Evolutionary conservation across 1,140 invertebrate genomes (phyloP), one percentile per base, ranked within the genome.

Genomic region (Papilio aristodemus): DNA sequence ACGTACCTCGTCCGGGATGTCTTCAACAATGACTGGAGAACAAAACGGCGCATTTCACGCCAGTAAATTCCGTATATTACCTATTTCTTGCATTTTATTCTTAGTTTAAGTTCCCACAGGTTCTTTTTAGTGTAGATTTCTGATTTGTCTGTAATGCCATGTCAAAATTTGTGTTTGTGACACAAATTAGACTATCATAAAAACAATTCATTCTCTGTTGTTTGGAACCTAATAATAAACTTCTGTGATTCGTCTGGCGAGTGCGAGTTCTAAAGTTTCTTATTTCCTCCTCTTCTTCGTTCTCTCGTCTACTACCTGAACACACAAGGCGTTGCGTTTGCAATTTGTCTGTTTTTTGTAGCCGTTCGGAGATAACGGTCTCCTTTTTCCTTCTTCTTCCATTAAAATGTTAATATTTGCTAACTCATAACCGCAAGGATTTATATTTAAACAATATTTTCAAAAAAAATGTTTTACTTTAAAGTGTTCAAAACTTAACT

Each of bases 21-120:
- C 36, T 62, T 38, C 39, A 54, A 70, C 60, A 66, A 70, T 59
- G 62, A 62, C n/a, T 17, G 7, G 43, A 14, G 59, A 39, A 62
- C 36, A 39, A 62, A 62, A 62, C 59, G 59, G 59, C 38, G 59
- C 14, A 38, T 60, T 62, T 38, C 17, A 62, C 59, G 59, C 59
- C 36, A 38, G 14, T 68, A 59, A 19, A 46, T 70, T 73, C 22
- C 5, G 36, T 4, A 59, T 68, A 37, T 68, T 69, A 62, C 68
- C 43, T 27, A 60, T 67, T 67, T 57, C 60, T 74, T 68, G 72
- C 68, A 72, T 68, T 68, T 63, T 57, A 50, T 73, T 68, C 60
- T 60, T 64, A 68, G 73, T 73, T 9, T 4, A 71, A 75, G 10
- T 63, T 69, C 68, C 59, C 59, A 63, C 59, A 50, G n/a, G 37